Percentiles rank a stretch among this genome's conserved stretches.
phyloP scores from a whole-genome alignment of 2,888 invertebrate genomes.

The Xanthostigma xanthostigma region DNA sequence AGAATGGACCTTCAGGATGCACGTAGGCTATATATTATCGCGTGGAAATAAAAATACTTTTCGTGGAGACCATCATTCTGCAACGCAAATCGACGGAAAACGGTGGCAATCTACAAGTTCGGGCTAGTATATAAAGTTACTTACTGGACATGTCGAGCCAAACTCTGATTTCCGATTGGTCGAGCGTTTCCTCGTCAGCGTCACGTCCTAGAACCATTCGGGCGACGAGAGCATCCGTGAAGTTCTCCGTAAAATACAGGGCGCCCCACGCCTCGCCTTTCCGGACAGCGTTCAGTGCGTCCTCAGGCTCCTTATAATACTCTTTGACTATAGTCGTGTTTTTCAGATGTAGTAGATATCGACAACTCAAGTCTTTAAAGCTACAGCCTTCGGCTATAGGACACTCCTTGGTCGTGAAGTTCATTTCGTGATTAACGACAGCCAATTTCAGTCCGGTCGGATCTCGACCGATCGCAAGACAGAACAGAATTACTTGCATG shows the following conservation, averaged over 20 bases:
- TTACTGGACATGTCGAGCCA: slow-evolving; percentile 86
- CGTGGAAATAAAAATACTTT: too few relatives aligned
- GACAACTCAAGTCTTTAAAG: slow-evolving; percentile 59
- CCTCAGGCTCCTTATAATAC: slow-evolving; percentile 47
- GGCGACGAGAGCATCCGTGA: slow-evolving; percentile 72
- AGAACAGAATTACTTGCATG: slow-evolving; percentile 87
- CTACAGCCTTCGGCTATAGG: slow-evolving; percentile 44
- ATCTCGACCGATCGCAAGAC: slow-evolving; percentile 79
- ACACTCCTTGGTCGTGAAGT: slow-evolving; percentile 29
- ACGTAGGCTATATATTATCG: too few relatives aligned
- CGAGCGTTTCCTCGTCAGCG: slow-evolving; percentile 73
- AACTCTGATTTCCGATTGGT: slow-evolving; percentile 74
- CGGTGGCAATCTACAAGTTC: too few relatives aligned
- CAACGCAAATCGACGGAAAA: too few relatives aligned
- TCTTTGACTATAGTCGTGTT: slow-evolving; percentile 55
- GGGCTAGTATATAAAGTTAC: slow-evolving; percentile 14
- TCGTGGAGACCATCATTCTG: too few relatives aligned
- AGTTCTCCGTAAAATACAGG: slow-evolving; percentile 76
- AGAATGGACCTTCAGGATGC: too few relatives aligned
- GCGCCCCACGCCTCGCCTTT: slow-evolving; percentile 79
- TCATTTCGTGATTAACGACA: slow-evolving; percentile 56
- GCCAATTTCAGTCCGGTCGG: slow-evolving; percentile 70
- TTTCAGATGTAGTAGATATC: slow-evolving; percentile 61
- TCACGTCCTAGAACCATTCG: slow-evolving; percentile 66
- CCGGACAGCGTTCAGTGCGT: slow-evolving; percentile 57